Percentiles rank a stretch among this genome's conserved stretches.
Evolutionary conservation across 2,888 invertebrate genomes (phyloP).

Genomic region (Andrena haemorrhoa): DNA sequence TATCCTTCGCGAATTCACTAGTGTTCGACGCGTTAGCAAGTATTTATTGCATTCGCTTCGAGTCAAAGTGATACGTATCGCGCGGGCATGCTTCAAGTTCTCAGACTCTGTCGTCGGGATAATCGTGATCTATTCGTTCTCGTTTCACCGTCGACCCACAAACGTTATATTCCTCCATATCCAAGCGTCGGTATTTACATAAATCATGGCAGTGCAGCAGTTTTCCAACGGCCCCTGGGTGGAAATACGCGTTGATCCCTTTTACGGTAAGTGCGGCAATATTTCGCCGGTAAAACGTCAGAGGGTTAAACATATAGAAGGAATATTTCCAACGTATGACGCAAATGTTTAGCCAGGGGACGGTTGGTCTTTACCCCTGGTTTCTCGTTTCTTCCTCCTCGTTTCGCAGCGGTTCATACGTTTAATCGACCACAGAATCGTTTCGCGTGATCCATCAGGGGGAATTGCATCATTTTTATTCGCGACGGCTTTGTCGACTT

Average conservation of each 20-base stretch:
- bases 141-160: constrained; percentile 56
- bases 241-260: constrained; percentile 66
- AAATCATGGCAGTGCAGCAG: constrained; percentile 64
- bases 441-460: background rate
- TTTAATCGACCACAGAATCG: background rate
- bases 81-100: constrained; percentile 37
- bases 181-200: constrained; percentile 65
- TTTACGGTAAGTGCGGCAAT: constrained; percentile 67
- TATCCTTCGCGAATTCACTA: constrained; percentile 12
- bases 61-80: constrained; percentile 61
- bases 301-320: constrained; percentile 50
- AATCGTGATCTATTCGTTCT: constrained; percentile 71
- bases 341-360: constrained; percentile 16
- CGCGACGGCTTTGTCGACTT: too few relatives aligned
- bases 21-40: constrained; percentile 20
- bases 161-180: constrained; percentile 62
- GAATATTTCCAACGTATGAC: constrained; percentile 44
- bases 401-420: background rate
- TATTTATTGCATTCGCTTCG: constrained; percentile 59
- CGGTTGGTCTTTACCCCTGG: background rate
- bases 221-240: constrained; percentile 50
- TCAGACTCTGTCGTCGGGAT: constrained; percentile 58
- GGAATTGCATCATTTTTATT: too few relatives aligned
- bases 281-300: constrained; percentile 61
- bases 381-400: background rate